Conservation (phyloP, 2,113 vertebrate species). For the Pimephales promelas region DNA sequence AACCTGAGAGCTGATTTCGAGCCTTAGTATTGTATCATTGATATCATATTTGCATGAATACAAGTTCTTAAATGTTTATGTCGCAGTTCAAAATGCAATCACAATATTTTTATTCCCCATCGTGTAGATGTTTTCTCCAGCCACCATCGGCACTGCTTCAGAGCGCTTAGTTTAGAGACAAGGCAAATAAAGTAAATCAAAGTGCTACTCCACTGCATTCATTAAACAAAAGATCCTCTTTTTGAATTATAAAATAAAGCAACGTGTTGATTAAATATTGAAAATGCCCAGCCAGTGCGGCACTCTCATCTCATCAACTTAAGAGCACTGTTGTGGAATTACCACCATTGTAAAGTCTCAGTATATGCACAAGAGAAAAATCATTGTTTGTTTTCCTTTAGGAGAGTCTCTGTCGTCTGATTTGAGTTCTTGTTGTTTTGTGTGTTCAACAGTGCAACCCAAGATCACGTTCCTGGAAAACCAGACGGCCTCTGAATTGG, state of each 20-base stretch:
- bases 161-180: not conserved
- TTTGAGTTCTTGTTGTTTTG: slow-evolving; percentile 3
- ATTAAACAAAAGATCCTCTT: slow-evolving; percentile 24
- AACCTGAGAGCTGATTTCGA: not conserved
- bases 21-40: not conserved
- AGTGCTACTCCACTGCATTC: not conserved
- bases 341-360: slow-evolving; percentile 5
- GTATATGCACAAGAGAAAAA: slow-evolving; percentile 9
- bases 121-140: not conserved
- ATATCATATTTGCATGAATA: not conserved
- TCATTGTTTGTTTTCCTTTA: slow-evolving; percentile 31
- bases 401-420: not conserved
- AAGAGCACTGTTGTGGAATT: slow-evolving; percentile 25
- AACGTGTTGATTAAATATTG: slow-evolving; percentile 34
- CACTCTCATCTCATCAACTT: slow-evolving; percentile 15
- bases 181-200: slow-evolving; percentile 2
- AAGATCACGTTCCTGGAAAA: slow-evolving; percentile 95
- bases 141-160: not conserved
- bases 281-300: slow-evolving; percentile 17
- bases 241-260: slow-evolving; percentile 27
- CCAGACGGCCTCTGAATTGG: slow-evolving; percentile 91
- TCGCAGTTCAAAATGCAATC: not conserved
- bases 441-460: slow-evolving; percentile 74
- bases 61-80: not conserved
- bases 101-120: not conserved